These are phyloP conservation scores for Pachypanchax playfairii DNA, from an alignment of 2,113 vertebrate genomes.

Conservation along the genomic window DNA sequence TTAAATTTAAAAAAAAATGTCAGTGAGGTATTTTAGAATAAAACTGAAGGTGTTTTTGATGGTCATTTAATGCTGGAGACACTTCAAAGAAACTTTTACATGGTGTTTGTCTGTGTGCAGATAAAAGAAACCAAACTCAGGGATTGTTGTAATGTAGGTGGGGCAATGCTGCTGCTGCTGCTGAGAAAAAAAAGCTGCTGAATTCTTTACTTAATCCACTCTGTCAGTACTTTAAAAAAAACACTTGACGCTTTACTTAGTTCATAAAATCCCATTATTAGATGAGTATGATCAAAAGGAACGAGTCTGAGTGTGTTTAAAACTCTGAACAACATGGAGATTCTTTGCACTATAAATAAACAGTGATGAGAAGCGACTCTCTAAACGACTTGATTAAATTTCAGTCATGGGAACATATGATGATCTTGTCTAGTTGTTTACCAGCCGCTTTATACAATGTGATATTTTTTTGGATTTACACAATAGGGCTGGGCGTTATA, in stretches of 20 bases:
- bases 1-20: no score
- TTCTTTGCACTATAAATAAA: no score
- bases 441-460: no score
- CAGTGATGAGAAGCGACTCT: no score
- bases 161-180: conserved; percentile 27
- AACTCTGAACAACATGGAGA: no score
- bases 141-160: conserved; percentile 38
- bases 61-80: neutral
- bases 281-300: neutral
- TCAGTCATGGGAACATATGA: no score
- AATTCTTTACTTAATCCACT: conserved; percentile 12
- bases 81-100: conserved; percentile 4
- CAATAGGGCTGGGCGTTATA: no score
- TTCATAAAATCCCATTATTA: conserved; percentile 6
- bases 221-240: conserved; percentile 28
- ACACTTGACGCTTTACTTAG: conserved; percentile 36
- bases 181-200: conserved; percentile 38
- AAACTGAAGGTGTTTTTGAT: neutral
- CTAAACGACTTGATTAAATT: no score
- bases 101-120: conserved; percentile 14
- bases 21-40: no score
- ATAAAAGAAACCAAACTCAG: conserved; percentile 9
- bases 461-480: no score
- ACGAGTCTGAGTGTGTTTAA: neutral
- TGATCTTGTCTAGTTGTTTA: no score